Evolutionary conservation across 1,140 invertebrate species (phyloP).

Genomic region (Chrysomallon squamiferum): DNA sequence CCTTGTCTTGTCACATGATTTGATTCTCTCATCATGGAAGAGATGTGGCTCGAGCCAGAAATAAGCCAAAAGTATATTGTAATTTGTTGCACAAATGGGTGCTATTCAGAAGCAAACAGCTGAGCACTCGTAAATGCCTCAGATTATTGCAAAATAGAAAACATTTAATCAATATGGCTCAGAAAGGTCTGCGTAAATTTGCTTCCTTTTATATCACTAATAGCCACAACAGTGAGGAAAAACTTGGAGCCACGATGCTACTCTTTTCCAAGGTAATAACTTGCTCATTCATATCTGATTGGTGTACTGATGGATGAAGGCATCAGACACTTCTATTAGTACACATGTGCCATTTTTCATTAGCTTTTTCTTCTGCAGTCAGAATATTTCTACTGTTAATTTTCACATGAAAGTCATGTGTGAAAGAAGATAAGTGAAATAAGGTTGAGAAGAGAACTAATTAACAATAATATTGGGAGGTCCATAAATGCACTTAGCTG

Average conservation of each 20-base stretch:
- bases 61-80: slow-evolving; percentile 10
- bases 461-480: background rate
- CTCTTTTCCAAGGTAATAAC: too few relatives aligned
- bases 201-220: slow-evolving; percentile 3
- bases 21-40: slow-evolving; percentile 6
- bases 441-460: slow-evolving; percentile 1
- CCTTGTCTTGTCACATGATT: slow-evolving; percentile 8
- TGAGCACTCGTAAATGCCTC: slow-evolving; percentile 10
- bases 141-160: slow-evolving; percentile 14
- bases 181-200: slow-evolving; percentile 14
- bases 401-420: too few relatives aligned
- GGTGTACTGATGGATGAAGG: too few relatives aligned
- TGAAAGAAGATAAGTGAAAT: too few relatives aligned
- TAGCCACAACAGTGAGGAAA: slow-evolving; percentile 1
- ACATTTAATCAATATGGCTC: background rate
- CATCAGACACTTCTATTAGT: too few relatives aligned
- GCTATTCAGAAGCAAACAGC: background rate
- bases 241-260: too few relatives aligned
- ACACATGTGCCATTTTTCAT: too few relatives aligned
- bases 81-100: slow-evolving; percentile 8
- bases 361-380: too few relatives aligned
- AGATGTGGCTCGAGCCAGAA: slow-evolving; percentile 7
- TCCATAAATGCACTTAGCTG: background rate
- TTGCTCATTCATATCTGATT: too few relatives aligned
- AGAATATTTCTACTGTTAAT: too few relatives aligned